Conservation (phyloP, 2,113 vertebrate species). For the Microtus montanus region DNA sequence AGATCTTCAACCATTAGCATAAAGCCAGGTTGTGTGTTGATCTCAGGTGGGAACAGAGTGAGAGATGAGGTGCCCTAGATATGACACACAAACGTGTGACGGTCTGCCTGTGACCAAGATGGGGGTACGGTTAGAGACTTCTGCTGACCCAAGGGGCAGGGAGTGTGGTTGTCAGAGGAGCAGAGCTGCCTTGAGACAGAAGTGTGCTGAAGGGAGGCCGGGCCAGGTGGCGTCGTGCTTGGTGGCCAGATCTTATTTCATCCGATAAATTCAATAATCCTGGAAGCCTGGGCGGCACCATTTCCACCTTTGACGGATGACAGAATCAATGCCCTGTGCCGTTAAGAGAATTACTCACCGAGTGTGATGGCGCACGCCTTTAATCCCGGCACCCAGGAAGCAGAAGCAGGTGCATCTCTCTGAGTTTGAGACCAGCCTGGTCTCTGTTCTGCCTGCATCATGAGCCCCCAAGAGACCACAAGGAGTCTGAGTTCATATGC, state of each 20-base stretch:
- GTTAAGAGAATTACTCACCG: background rate
- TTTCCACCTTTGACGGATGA: slow-evolving; percentile 31
- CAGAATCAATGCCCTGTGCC: background rate
- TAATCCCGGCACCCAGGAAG: background rate
- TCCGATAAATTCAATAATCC: background rate
- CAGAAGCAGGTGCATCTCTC: background rate
- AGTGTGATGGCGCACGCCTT: background rate
- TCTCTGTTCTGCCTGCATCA: too few species aligned
- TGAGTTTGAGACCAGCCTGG: background rate
- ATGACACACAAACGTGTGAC: background rate
- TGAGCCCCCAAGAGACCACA: too few species aligned
- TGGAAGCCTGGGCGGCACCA: background rate
- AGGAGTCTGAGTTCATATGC: too few species aligned
- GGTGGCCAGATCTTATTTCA: slow-evolving; percentile 16
- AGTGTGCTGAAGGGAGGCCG: background rate
- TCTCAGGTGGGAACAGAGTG: background rate
- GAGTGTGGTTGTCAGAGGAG: background rate
- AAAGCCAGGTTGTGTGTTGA: background rate
- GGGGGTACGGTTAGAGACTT: background rate
- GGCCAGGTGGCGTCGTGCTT: background rate
- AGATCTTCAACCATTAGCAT: background rate
- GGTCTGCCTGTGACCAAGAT: background rate
- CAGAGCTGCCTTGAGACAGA: background rate
- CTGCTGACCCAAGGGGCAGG: background rate
- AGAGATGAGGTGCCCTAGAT: background rate